A percentile compares a stretch with the other conserved stretches of the same genome.
These are phyloP conservation scores for Syngnathus acus DNA, from an alignment of 2,797 vertebrate genomes.

Conservation along the genomic window DNA sequence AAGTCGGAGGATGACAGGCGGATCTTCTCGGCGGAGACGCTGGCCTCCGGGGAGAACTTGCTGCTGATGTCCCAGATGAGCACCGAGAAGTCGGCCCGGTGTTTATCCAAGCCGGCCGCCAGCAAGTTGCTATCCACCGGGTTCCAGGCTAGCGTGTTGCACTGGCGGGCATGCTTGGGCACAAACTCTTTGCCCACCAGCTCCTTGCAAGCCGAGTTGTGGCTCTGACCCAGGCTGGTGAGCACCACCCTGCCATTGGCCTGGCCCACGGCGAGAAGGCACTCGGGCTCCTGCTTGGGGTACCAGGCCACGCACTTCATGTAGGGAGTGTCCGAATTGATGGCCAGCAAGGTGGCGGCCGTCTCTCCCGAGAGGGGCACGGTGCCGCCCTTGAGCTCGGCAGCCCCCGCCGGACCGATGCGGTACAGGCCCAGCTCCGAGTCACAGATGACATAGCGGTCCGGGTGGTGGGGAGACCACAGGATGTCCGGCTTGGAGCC, in stretches of 20 bases:
- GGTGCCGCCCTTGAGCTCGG: conserved; percentile 83
- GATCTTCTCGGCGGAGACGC: conserved; percentile 80
- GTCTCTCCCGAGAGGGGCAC: conserved; percentile 86
- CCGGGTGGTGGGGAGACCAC: conserved; percentile 94
- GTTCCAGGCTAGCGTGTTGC: conserved; percentile 96
- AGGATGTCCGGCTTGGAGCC: conserved; percentile 95
- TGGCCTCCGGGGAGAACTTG: conserved; percentile 82
- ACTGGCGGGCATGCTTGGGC: conserved; percentile 92
- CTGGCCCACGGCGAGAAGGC: conserved; percentile 92
- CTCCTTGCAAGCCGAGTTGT: conserved; percentile 89
- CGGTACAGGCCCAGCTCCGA: conserved; percentile 93
- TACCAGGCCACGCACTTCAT: conserved; percentile 99
- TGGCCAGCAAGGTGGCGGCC: conserved; percentile 85
- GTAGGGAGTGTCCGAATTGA: conserved; percentile 95
- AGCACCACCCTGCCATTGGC: conserved; percentile 94
- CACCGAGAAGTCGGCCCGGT: conserved; percentile 93
- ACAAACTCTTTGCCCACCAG: conserved; percentile 96
- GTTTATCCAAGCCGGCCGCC: conserved; percentile 93
- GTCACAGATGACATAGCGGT: conserved; percentile 95
- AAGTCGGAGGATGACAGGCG: conserved; percentile 82
- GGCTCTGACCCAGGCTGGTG: conserved; percentile 91
- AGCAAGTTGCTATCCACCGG: conserved; percentile 90
- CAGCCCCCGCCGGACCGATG: conserved; percentile 79
- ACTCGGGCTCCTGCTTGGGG: conserved; percentile 92
- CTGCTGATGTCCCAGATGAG: conserved; percentile 97